Evolutionary conservation across 2,797 vertebrate genomes (phyloP).

Genomic region (Epinephelus coioides): DNA sequence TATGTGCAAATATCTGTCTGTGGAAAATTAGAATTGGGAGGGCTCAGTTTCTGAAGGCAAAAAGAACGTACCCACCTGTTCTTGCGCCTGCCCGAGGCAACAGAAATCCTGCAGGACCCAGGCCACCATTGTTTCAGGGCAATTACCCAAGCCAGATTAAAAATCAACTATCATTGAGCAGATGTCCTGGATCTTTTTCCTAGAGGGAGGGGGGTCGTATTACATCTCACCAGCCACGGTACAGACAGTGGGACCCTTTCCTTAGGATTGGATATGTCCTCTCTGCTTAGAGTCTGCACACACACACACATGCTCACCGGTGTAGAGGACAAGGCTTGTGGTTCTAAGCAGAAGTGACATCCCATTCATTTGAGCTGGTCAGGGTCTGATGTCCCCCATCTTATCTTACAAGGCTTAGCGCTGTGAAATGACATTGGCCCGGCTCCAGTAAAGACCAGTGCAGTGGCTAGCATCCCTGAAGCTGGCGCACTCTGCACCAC

Average conservation of each 20-base stretch:
- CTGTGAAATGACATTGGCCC: slow-evolving; percentile 82
- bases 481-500: slow-evolving; percentile 34
- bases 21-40: slow-evolving; percentile 24
- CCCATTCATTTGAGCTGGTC: slow-evolving; percentile 85
- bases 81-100: slow-evolving; percentile 47
- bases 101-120: slow-evolving; percentile 58
- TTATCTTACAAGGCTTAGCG: slow-evolving; percentile 82
- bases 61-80: no score
- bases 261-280: slow-evolving; percentile 80
- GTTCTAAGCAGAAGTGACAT: slow-evolving; percentile 84
- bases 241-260: slow-evolving; percentile 64
- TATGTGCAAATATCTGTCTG: slow-evolving; percentile 43
- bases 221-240: slow-evolving; percentile 63
- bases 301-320: slow-evolving; percentile 43
- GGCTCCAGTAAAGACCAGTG: slow-evolving; percentile 74
- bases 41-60: background rate
- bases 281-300: slow-evolving; percentile 74
- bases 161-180: slow-evolving; percentile 74
- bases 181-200: slow-evolving; percentile 64
- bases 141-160: slow-evolving; percentile 79
- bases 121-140: slow-evolving; percentile 64
- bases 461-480: slow-evolving; percentile 56
- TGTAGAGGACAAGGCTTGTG: slow-evolving; percentile 66
- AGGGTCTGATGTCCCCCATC: slow-evolving; percentile 82
- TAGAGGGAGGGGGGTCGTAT: slow-evolving; percentile 59